Evolutionary conservation across 2,888 invertebrate genomes (phyloP), one percentile per base, ranked within the genome.

Genomic region (Leuctra nigra): DNA sequence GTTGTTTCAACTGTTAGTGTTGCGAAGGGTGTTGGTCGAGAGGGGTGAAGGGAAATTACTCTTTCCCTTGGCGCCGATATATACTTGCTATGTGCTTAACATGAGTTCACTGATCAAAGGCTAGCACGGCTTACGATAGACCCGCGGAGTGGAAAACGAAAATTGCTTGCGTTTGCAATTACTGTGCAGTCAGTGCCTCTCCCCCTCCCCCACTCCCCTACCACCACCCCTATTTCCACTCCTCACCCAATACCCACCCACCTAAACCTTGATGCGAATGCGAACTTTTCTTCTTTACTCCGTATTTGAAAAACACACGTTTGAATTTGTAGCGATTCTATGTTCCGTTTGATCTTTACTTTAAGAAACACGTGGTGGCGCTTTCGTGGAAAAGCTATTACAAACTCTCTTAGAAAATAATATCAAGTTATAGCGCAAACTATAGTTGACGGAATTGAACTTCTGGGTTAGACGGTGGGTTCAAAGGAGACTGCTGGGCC

Each of bases 141-240:
- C 44, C 22, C 44, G 50, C 50, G 18, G 50, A 50, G 50, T 50
- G 52, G 52, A 29, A 53, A 56, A 56, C 33, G 56, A 56, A 56
- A 52, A 56, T 56, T 56, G 56, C 56, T 56, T 56, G 46, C 56
- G 41, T 56, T 56, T 56, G 53, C 53, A 56, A 56, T 56, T 56
- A 56, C 56, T 56, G 41, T 33, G 55, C 22, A 38, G 25, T 55
- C 47, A 36, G 46, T 55, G 47, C 33, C 48, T 44, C 20, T 33
- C 20, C 29, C 41, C 35, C 41, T 24, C 3, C 47, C n/a, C 39
- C n/a, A 20, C 47, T 46, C 24, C 24, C 7, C 3, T 18, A 24
- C n/a, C 33, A 18, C 18, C 44, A 16, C n/a, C 20, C 41, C 41
- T 18, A 16, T 20, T 14, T 18, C 41, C 29, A 14, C n/a, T 4